Conservation (phyloP, 2,888 invertebrate species). For the Xestia xanthographa region DNA sequence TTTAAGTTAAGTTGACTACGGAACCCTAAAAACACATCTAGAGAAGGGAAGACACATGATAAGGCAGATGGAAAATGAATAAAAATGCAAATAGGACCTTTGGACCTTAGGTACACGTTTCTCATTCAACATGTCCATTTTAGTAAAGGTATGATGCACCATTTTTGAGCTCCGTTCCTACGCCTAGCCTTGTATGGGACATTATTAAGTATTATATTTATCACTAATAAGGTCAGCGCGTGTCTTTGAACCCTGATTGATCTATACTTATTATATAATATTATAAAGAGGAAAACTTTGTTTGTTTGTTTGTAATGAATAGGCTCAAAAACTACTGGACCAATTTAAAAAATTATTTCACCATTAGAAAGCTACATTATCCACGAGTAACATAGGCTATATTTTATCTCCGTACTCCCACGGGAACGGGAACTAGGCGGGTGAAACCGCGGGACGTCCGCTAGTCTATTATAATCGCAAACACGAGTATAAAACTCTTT, state of each 20-base stretch:
- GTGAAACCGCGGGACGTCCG: too few relatives aligned
- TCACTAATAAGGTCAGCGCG: constrained; percentile 33
- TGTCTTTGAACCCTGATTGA: constrained; percentile 51
- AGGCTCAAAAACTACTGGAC: too few relatives aligned
- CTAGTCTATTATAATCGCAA: constrained; percentile 19
- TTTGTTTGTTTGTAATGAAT: too few relatives aligned
- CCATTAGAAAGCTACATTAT: too few relatives aligned
- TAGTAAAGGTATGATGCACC: constrained; percentile 8
- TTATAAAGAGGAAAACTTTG: too few relatives aligned
- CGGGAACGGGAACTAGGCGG: too few relatives aligned
- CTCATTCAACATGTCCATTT: constrained; percentile 22
- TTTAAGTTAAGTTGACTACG: too few relatives aligned
- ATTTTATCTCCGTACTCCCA: too few relatives aligned
- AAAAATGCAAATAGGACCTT: not conserved
- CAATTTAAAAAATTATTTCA: too few relatives aligned
- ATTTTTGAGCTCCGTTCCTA: not conserved
- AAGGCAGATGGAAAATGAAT: not conserved
- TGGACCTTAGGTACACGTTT: not conserved
- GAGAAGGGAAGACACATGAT: not conserved
- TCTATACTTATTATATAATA: too few relatives aligned
- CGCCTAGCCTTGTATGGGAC: constrained; percentile 26
- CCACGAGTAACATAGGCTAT: too few relatives aligned
- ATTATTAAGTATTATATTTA: constrained; percentile 40
- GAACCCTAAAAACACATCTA: not conserved
- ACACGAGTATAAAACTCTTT: not conserved